Percentiles rank a stretch among this genome's conserved stretches.
phyloP scores from a whole-genome alignment of 2,888 invertebrate genomes.

The Papilio elwesi region DNA sequence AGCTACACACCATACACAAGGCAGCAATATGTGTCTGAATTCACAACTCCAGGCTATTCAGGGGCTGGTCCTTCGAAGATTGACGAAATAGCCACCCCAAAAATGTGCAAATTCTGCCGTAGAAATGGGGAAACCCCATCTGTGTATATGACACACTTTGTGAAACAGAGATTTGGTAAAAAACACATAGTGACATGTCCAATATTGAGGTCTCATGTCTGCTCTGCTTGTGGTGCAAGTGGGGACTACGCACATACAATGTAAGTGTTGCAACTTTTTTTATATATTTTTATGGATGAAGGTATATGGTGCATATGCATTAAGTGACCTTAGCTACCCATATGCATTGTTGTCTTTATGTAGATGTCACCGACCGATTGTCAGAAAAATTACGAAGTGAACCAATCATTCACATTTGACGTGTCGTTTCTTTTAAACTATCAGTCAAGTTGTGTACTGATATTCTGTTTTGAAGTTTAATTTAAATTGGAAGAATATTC shows the following conservation, averaged over 20 bases:
- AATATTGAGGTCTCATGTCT: constrained; percentile 69
- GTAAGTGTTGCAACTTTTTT: constrained; percentile 58
- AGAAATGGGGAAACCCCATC: constrained; percentile 75
- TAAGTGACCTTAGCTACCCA: too few relatives aligned
- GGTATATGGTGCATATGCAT: too few relatives aligned
- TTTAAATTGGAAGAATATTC: too few relatives aligned
- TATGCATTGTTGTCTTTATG: too few relatives aligned
- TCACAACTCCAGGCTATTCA: constrained; percentile 21
- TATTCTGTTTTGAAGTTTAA: too few relatives aligned
- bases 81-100: constrained; percentile 45
- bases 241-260: constrained; percentile 77
- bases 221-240: constrained; percentile 65
- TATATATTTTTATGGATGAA: too few relatives aligned
- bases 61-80: constrained; percentile 43
- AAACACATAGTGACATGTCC: constrained; percentile 70
- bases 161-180: constrained; percentile 64
- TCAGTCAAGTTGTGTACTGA: too few relatives aligned
- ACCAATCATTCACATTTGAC: too few relatives aligned
- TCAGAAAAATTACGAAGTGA: too few relatives aligned
- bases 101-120: constrained; percentile 72
- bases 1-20: constrained; percentile 14
- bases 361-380: too few relatives aligned
- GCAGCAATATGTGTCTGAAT: background rate
- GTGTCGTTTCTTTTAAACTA: too few relatives aligned
- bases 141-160: constrained; percentile 69